These are phyloP conservation scores for Chrysolina oricalcia DNA, from an alignment of 2,888 invertebrate species.

Conservation along the genomic window DNA sequence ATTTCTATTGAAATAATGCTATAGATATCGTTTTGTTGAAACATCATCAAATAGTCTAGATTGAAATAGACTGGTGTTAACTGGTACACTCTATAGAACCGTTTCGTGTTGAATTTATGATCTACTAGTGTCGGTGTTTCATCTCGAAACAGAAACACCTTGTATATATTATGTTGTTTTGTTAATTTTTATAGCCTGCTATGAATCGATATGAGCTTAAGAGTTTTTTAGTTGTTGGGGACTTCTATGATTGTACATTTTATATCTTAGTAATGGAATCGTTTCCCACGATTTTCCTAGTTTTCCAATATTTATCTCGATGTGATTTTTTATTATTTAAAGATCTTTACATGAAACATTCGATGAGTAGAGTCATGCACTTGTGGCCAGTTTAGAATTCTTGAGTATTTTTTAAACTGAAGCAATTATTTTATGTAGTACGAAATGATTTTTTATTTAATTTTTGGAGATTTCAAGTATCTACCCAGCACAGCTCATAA, in stretches of 20 bases:
- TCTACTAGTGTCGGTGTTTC: background rate
- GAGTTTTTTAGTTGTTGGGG: background rate
- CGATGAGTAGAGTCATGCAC: background rate
- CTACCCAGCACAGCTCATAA: background rate
- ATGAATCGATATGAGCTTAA: background rate
- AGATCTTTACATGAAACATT: background rate
- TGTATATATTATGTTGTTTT: constrained; percentile 6
- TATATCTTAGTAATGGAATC: background rate
- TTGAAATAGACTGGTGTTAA: background rate
- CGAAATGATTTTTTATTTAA: too few species aligned
- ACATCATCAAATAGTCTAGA: too few species aligned
- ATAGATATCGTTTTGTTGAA: too few species aligned
- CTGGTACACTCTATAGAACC: background rate
- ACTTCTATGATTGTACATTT: background rate
- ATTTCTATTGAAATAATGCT: too few species aligned
- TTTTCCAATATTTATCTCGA: background rate
- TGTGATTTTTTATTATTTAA: background rate
- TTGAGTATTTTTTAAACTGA: too few species aligned
- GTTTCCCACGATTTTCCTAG: background rate
- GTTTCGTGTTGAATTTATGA: background rate
- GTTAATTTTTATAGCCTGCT: background rate
- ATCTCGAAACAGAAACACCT: background rate
- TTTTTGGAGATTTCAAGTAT: background rate
- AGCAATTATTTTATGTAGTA: too few species aligned
- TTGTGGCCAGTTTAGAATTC: too few species aligned